phyloP scores from a whole-genome alignment of 2,113 vertebrate genomes.

The Pipra filicauda region DNA sequence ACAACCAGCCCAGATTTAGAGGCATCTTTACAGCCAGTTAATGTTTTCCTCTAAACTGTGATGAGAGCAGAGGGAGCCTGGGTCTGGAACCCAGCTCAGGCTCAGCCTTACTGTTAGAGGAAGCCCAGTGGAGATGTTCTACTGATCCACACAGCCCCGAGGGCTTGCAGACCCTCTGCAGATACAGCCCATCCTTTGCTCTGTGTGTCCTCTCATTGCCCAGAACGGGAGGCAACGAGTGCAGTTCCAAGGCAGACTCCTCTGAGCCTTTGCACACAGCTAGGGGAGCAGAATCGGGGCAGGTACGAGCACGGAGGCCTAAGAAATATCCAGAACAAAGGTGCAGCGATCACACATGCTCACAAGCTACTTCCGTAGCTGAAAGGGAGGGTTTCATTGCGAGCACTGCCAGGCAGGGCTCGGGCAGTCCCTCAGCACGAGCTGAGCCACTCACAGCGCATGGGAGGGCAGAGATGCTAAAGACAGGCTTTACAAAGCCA shows the following conservation, averaged over 20 bases:
- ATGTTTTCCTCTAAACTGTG: neutral
- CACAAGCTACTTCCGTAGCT: constrained; percentile 35
- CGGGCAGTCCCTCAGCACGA: neutral
- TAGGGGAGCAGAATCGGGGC: neutral
- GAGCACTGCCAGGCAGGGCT: neutral
- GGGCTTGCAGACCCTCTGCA: neutral
- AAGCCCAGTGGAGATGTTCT: neutral
- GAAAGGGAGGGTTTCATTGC: neutral
- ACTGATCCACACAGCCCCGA: neutral
- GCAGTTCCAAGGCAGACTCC: neutral
- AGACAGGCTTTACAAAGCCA: neutral
- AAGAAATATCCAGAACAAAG: constrained; percentile 44
- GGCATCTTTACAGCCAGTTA: neutral
- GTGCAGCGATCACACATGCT: constrained; percentile 28
- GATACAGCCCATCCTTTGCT: neutral
- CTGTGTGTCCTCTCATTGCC: neutral
- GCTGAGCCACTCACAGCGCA: neutral
- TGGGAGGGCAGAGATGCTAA: neutral
- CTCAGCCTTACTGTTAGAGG: neutral
- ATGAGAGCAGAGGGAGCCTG: neutral
- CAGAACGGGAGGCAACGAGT: fast-evolving
- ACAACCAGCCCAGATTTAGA: neutral
- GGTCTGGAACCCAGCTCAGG: neutral
- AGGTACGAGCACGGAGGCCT: neutral
- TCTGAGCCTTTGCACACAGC: fast-evolving